These are phyloP conservation scores for Pitta sordida DNA, from an alignment of 2,113 vertebrate genomes.

Conservation along the genomic window DNA sequence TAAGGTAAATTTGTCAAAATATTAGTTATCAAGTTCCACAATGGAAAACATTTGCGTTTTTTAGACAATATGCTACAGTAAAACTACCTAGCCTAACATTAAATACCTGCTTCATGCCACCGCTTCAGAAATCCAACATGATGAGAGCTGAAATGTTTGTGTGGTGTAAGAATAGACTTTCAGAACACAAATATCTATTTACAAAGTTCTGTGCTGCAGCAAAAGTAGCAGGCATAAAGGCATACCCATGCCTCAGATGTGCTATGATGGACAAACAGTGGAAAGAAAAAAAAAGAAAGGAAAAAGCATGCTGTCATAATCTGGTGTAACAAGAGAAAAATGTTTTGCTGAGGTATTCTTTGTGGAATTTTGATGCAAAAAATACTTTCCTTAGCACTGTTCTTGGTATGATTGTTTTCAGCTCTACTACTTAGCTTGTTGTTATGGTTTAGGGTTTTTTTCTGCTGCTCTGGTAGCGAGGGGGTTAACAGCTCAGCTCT, in stretches of 20 bases:
- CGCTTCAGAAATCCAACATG: background rate
- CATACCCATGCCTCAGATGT: background rate
- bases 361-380: background rate
- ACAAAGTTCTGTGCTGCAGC: background rate
- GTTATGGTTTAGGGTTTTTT: too few species aligned
- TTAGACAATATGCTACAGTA: accelerated
- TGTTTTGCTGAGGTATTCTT: background rate
- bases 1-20: constrained; percentile 79
- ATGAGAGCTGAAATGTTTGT: background rate
- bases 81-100: background rate
- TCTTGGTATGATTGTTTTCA: background rate
- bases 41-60: background rate
- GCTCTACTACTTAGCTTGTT: background rate
- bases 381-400: background rate
- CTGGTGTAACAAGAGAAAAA: background rate
- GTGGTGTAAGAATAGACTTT: background rate
- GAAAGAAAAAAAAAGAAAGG: background rate
- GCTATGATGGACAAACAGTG: background rate
- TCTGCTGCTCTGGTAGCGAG: too few species aligned
- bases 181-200: background rate
- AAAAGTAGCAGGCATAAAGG: background rate
- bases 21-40: background rate
- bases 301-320: background rate
- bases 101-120: background rate
- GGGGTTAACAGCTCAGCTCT: too few species aligned